Base-by-base conservation (phyloP, 2,113 vertebrate species). In the Centropristis striata region DNA sequence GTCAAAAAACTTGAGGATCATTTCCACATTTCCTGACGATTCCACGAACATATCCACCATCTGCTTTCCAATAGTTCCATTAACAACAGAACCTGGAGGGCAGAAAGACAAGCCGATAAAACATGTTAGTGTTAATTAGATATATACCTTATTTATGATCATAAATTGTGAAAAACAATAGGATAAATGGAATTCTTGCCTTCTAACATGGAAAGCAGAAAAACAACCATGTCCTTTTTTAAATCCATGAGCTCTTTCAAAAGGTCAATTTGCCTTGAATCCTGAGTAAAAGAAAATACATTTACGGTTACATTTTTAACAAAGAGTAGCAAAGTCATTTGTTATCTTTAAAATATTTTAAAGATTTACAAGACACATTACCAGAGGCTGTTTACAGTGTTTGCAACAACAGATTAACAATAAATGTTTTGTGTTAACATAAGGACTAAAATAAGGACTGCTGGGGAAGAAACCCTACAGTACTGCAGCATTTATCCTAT, bases 11-110 rank as follows among this genome's bases (percentile, higher is more conserved):
- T 96, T 97, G 55, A 99, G 96, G 84, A 99, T 98, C 96, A 97
- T 98, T 86, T 98, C 96, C 49, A 99, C 97, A 0, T 98, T 99
- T 86, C 95, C 95, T 1, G 97, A 97, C 0, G 98, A 99, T 70
- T 99, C 98, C 85, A 99, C 97, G 50, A 99, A 93, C 98, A 99
- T 99, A 66, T 99, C 98, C 0, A 99, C 97, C 98, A 99, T 99
- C 93, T 99, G 98, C 85, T 98, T 99, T 71, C 98, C 98, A 63
- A 98, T 99, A 11, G 97, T 99, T 46, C 98, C 98, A 65, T 97
- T 99, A 3, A 99, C 96, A 18, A 99, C 96, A 21, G 98, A 99
- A 60, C 98, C 98, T 99, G 75, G 50, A 72, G 37, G 25, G 36
- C 53, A 44, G 49, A 50, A 23, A 60, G n/a, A 18, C 4, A 3